Conservation (phyloP, 2,797 vertebrate genomes). For the Masticophis lateralis region DNA sequence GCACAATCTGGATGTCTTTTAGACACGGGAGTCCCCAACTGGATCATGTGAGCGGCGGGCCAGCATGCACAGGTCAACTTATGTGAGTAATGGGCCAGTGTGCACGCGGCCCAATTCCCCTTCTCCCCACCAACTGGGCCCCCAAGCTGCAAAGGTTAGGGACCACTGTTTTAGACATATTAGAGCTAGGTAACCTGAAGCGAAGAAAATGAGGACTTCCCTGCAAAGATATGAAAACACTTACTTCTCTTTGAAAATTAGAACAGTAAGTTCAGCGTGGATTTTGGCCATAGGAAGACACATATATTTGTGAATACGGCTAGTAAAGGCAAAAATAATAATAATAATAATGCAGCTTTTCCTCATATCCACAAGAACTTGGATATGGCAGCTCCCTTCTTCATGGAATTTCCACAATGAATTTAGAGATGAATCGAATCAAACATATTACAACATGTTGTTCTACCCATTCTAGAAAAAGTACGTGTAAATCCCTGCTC, state of each 20-base stretch:
- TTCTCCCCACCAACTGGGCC: neutral
- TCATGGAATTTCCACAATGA: neutral
- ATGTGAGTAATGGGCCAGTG: neutral
- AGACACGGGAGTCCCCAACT: neutral
- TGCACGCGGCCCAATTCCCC: neutral
- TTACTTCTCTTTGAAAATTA: neutral
- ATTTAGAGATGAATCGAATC: neutral
- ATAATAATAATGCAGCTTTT: neutral
- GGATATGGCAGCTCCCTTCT: neutral
- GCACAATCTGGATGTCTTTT: neutral
- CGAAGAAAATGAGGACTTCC: neutral
- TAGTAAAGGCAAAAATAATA: neutral
- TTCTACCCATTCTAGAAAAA: neutral
- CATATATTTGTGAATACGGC: neutral
- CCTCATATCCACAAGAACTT: neutral
- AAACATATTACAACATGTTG: neutral
- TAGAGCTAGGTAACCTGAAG: neutral
- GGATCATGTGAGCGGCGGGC: accelerated
- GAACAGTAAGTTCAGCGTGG: neutral
- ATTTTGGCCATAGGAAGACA: neutral
- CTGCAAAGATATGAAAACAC: neutral
- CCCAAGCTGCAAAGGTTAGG: neutral
- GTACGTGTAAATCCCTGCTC: neutral
- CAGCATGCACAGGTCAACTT: neutral
- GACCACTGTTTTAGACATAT: neutral